These are phyloP conservation scores for Pseudocheirus occidentalis DNA, from an alignment of 2,797 vertebrate species.

Conservation along the genomic window DNA sequence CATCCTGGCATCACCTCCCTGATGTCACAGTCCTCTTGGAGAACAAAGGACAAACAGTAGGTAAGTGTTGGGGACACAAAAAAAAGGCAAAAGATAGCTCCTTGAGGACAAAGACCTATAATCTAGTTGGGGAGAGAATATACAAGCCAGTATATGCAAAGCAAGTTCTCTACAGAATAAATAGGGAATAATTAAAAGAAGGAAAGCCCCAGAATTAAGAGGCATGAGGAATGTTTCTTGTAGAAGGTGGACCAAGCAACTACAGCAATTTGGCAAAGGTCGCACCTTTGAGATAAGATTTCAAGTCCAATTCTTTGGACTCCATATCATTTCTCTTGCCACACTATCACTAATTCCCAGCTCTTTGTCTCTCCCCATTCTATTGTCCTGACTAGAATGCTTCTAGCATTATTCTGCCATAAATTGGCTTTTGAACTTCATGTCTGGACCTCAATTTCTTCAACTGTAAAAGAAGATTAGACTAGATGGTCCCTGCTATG, in stretches of 20 bases:
- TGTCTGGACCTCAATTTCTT: not conserved
- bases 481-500: not conserved
- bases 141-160: not conserved
- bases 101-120: not conserved
- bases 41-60: no score
- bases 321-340: not conserved
- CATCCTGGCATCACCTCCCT: no score
- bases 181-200: not conserved
- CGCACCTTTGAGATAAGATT: not conserved
- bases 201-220: not conserved
- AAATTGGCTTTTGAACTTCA: not conserved
- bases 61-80: not conserved
- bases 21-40: no score
- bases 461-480: not conserved
- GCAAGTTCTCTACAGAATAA: not conserved
- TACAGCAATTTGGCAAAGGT: not conserved
- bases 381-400: not conserved
- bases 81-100: not conserved
- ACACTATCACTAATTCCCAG: not conserved
- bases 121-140: not conserved
- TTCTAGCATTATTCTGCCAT: not conserved
- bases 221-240: not conserved
- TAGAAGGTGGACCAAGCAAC: fast-evolving
- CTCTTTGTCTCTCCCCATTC: not conserved
- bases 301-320: not conserved